Conservation (phyloP, 2,888 invertebrate genomes). For the Cerceris rybyensis region DNA sequence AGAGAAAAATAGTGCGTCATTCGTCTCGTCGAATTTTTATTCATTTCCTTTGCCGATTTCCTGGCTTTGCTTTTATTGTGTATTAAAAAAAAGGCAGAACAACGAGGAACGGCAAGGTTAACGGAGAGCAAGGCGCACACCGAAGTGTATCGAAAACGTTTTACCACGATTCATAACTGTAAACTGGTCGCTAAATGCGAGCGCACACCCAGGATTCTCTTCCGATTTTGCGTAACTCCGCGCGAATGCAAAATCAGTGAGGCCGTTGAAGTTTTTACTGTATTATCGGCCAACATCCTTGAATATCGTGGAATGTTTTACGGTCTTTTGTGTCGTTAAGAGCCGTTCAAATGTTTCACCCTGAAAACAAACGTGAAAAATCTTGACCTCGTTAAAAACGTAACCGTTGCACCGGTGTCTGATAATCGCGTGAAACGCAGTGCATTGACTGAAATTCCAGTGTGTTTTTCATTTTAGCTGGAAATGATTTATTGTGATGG, state of each 20-base stretch:
- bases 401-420: neutral
- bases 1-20: too few relatives aligned
- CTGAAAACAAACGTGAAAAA: neutral
- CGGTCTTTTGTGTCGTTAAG: neutral
- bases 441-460: too few relatives aligned
- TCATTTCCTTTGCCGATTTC: neutral
- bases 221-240: conserved; percentile 37
- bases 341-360: neutral
- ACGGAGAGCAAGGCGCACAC: neutral
- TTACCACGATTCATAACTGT: conserved; percentile 51
- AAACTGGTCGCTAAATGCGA: conserved; percentile 47
- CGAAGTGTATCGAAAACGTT: conserved; percentile 36
- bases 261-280: conserved; percentile 8
- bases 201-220: conserved; percentile 39
- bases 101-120: conserved; percentile 22
- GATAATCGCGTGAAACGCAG: too few relatives aligned
- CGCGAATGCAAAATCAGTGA: conserved; percentile 4
- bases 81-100: conserved; percentile 4
- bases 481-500: too few relatives aligned
- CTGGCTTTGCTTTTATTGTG: conserved; percentile 9
- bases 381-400: neutral
- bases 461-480: too few relatives aligned
- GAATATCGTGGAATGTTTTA: neutral
- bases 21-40: conserved; percentile 12
- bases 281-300: conserved; percentile 22